Conservation (phyloP, 2,888 invertebrate genomes). For the Loripinus fragilis region DNA sequence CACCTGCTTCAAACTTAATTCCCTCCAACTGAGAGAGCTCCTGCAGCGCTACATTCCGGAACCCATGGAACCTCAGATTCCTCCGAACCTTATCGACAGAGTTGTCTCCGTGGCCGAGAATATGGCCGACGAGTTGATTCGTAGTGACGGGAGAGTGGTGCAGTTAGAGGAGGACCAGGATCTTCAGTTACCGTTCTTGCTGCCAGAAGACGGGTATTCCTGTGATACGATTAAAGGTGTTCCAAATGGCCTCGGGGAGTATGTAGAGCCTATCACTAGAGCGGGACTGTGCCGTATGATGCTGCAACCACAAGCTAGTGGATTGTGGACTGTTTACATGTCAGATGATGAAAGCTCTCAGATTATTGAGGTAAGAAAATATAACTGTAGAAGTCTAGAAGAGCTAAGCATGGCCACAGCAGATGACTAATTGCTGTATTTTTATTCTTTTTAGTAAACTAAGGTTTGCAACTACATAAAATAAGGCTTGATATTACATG, state of each 20-base stretch:
- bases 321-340: constrained; percentile 98
- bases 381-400: no score
- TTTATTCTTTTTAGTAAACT: no score
- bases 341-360: constrained; percentile 74
- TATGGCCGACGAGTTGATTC: constrained; percentile 92
- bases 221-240: constrained; percentile 96
- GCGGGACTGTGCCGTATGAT: constrained; percentile 93
- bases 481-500: no score
- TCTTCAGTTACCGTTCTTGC: constrained; percentile 93
- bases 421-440: no score
- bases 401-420: no score
- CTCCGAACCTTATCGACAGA: constrained; percentile 86
- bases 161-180: constrained; percentile 94
- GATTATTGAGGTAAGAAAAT: constrained; percentile 67
- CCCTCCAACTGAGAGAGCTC: constrained; percentile 94
- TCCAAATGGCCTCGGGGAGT: constrained; percentile 87
- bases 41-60: constrained; percentile 90
- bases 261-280: constrained; percentile 77
- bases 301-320: constrained; percentile 94
- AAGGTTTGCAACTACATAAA: no score
- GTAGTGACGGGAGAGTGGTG: constrained; percentile 92
- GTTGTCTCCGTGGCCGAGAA: constrained; percentile 83
- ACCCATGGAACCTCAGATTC: constrained; percentile 86
- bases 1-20: constrained; percentile 98
- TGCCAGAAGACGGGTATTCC: constrained; percentile 99